These are phyloP conservation scores for Noctua comes DNA, from an alignment of 2,888 invertebrate genomes.

Conservation along the genomic window DNA sequence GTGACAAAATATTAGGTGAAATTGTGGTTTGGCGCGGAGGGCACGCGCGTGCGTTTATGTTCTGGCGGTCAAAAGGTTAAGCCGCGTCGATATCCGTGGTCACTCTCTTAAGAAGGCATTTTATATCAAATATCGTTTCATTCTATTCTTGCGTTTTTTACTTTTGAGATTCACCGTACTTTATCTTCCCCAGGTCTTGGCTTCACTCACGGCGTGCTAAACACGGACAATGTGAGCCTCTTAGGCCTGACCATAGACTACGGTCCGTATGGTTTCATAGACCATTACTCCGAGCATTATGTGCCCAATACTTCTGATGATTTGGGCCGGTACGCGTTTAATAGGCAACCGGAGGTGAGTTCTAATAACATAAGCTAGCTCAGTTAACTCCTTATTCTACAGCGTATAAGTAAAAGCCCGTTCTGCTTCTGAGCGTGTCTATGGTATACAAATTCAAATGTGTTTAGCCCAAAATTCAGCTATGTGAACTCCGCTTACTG, in stretches of 20 bases:
- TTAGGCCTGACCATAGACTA: constrained; percentile 92
- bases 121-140: too few species aligned
- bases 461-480: too few species aligned
- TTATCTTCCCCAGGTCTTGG: constrained; percentile 80
- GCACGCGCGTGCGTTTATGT: too few species aligned
- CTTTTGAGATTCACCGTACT: background rate
- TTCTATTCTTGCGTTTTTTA: background rate
- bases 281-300: constrained; percentile 80
- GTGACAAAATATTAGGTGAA: too few species aligned
- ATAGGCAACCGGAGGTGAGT: constrained; percentile 82
- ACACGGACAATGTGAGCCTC: constrained; percentile 91
- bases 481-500: too few species aligned
- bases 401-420: background rate
- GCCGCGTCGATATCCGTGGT: too few species aligned
- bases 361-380: too few species aligned
- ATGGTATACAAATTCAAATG: background rate
- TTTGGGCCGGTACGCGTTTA: constrained; percentile 82
- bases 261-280: constrained; percentile 90
- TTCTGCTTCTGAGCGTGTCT: background rate
- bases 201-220: constrained; percentile 92
- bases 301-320: constrained; percentile 86
- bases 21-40: too few species aligned
- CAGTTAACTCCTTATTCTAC: background rate
- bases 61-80: too few species aligned
- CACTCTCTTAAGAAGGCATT: too few species aligned